Evolutionary conservation across 2,113 vertebrate genomes (phyloP).

Genomic region (Lophura nycthemera): DNA sequence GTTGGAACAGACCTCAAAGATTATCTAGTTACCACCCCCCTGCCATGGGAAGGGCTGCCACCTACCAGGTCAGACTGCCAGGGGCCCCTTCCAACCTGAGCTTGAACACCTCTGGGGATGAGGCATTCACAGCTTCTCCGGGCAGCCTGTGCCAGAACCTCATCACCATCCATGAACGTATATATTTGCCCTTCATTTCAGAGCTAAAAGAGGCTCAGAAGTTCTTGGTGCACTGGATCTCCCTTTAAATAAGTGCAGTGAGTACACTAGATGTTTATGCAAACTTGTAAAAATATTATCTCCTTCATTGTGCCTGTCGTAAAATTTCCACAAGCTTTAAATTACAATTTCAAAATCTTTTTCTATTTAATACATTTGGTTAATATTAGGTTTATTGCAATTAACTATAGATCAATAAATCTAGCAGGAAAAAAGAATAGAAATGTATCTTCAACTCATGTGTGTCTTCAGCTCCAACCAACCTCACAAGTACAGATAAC

Average conservation of each 20-base stretch:
- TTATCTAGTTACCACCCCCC: no score
- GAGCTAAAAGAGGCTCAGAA: not conserved
- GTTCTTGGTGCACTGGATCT: not conserved
- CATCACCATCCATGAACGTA: accelerated
- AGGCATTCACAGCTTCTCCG: no score
- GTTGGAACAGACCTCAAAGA: no score
- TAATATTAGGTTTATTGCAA: not conserved
- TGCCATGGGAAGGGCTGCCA: no score
- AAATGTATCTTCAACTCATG: not conserved
- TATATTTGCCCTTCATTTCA: accelerated
- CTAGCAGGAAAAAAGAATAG: not conserved
- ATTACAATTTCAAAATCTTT: not conserved
- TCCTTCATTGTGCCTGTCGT: not conserved
- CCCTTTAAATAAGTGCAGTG: not conserved
- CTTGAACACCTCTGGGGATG: no score
- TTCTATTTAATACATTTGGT: not conserved
- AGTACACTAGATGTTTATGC: not conserved
- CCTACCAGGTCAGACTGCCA: no score
- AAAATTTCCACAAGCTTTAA: not conserved
- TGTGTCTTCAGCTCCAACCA: not conserved
- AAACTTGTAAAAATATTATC: not conserved
- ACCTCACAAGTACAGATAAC: not conserved
- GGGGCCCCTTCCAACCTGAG: no score
- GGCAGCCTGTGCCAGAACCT: no score
- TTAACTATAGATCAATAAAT: not conserved